These are phyloP conservation scores for Saxidomus purpurata DNA, from an alignment of 1,140 invertebrate genomes.

Conservation along the genomic window DNA sequence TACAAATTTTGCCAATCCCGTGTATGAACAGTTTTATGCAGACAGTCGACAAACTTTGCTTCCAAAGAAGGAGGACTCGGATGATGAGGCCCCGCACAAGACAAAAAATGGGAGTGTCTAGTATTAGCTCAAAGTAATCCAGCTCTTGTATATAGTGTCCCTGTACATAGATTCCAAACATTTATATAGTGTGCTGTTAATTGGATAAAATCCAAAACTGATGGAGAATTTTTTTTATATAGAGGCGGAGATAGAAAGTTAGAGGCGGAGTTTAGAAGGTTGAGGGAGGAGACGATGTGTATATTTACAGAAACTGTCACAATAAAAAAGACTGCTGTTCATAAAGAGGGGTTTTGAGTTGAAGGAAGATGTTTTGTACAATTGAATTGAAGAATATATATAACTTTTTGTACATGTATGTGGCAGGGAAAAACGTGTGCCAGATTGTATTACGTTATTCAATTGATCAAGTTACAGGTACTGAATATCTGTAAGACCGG, in stretches of 20 bases:
- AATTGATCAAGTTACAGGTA: no score
- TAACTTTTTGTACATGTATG: no score
- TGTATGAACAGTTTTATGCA: conserved; percentile 59
- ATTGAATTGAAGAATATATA: no score
- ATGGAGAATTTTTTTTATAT: background rate
- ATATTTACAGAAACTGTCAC: no score
- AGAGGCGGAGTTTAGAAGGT: no score
- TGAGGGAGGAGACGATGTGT: no score
- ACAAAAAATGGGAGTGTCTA: conserved; percentile 38
- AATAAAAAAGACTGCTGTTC: no score
- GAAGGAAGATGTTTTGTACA: no score
- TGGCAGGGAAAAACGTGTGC: no score
- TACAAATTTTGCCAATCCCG: conserved; percentile 64
- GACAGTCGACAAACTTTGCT: conserved; percentile 60
- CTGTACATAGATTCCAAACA: background rate
- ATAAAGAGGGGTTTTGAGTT: no score
- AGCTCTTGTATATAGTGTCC: background rate
- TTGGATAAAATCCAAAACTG: background rate
- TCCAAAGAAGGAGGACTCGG: conserved; percentile 19
- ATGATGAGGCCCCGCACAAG: conserved; percentile 17
- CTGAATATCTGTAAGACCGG: no score
- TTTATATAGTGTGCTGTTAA: background rate
- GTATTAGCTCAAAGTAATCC: conserved; percentile 33
- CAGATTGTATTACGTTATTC: no score
- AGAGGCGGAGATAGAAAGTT: background rate